Base-by-base conservation (phyloP, 2,888 invertebrate species). In the Neoaliturus tenellus region DNA sequence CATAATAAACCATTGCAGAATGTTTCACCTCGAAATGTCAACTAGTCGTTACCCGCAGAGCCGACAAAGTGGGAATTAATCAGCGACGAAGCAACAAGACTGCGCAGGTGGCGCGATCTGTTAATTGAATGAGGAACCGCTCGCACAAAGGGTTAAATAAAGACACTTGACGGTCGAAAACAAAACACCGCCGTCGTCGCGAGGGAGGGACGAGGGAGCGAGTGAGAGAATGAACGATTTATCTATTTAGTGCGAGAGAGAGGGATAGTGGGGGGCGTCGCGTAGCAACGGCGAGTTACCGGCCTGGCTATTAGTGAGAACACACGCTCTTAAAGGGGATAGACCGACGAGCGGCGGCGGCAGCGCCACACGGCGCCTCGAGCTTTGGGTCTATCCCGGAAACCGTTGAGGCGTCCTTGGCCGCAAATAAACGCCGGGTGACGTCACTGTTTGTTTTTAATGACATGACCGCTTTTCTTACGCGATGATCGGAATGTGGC, bases 151-250 rank as follows among this genome's bases (percentile, higher is more conserved):
- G 41, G 71, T 71, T 71, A 71, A 71, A 71, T 71, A 41, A 41
- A 75, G 75, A 75, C 75, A 75, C 75, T 75, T 75, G 75, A 75
- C 71, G 41, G 41, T 23, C 44, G 71, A 44, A 35, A 44, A 75
- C 75, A 75, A 44, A 44, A 41, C 71, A 71, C 12, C 71, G 58
- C 48, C n/a, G n/a, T n/a, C n/a, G 75, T 73, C 48, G 82, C 80
- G 84, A 71, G 80, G 80, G 67, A 55, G 55, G 75, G 58, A 80
- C 17, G 25, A 62, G 71, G 48, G 75, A 62, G 84, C 17, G 41
- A 73, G 84, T 80, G 82, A 82, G 82, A 82, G 84, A 82, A 41
- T 80, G 84, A 82, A 41, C 51, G 84, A 82, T 81, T 81, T 81
- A 81, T 81, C 81, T 81, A 81, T 81, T 81, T 81, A 81, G 81